Percentiles rank a stretch among this genome's conserved stretches.
These are phyloP conservation scores for Hybognathus amarus DNA, from an alignment of 2,797 vertebrate species.

Conservation along the genomic window DNA sequence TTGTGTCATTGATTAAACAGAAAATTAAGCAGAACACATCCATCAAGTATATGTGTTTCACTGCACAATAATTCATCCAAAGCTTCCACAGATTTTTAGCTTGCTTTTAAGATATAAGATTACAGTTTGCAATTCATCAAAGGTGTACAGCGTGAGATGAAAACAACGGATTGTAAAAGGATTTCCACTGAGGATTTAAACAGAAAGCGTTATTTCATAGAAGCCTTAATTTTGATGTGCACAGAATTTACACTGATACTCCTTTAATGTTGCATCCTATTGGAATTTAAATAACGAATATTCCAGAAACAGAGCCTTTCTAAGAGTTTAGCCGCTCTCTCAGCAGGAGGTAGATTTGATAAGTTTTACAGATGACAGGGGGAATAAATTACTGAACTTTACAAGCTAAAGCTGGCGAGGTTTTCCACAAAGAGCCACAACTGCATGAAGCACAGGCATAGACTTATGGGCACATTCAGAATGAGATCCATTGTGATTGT, in stretches of 20 bases:
- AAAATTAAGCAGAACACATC: slow-evolving; percentile 42
- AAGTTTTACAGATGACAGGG: slow-evolving; percentile 62
- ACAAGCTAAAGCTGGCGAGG: slow-evolving; percentile 54
- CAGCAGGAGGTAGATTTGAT: slow-evolving; percentile 61
- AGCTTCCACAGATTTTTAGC: slow-evolving; percentile 8
- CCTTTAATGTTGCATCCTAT: not conserved
- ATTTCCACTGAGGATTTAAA: slow-evolving; percentile 10
- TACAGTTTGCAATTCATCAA: slow-evolving; percentile 41
- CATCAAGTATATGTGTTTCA: slow-evolving; percentile 38
- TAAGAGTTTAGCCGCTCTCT: slow-evolving; percentile 20
- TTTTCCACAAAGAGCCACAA: slow-evolving; percentile 44
- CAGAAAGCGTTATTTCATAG: not conserved
- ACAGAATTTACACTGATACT: not conserved
- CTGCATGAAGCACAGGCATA: slow-evolving; percentile 23
- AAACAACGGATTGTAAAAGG: not conserved
- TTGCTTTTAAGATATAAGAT: slow-evolving; percentile 47
- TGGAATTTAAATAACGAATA: not conserved
- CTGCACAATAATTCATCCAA: slow-evolving; percentile 35
- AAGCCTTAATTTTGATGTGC: not conserved
- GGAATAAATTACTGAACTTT: slow-evolving; percentile 63
- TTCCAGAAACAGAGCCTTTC: slow-evolving; percentile 19
- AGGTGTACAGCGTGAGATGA: not conserved
- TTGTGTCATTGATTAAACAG: slow-evolving; percentile 5
- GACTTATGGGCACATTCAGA: slow-evolving; percentile 6
- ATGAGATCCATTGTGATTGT: not conserved